Evolutionary conservation across 2,888 invertebrate genomes (phyloP).

Genomic region (Gymnosoma rotundatum): DNA sequence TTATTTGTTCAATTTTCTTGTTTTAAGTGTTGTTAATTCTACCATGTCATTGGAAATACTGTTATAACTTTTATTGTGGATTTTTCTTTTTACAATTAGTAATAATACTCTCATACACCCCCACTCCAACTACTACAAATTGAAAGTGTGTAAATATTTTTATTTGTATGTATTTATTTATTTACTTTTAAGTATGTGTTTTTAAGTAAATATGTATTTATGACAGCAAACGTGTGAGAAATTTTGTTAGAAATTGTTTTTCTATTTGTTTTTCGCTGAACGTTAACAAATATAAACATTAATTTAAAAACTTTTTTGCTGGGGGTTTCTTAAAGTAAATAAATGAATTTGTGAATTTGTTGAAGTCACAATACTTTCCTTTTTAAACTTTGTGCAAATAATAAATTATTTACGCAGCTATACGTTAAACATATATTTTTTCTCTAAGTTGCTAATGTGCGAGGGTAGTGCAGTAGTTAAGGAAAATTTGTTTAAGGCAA

Average conservation of each 20-base stretch:
- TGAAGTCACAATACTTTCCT: neutral
- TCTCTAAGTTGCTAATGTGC: neutral
- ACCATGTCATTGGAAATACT: slow-evolving; percentile 54
- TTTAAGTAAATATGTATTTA: neutral
- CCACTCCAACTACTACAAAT: neutral
- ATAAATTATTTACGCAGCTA: neutral
- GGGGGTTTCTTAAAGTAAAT: slow-evolving; percentile 12
- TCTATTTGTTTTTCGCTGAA: slow-evolving; percentile 2
- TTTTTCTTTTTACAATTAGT: slow-evolving; percentile 36
- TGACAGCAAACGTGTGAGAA: neutral
- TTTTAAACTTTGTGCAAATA: neutral
- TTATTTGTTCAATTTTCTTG: slow-evolving; percentile 33
- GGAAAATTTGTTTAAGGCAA: too few species aligned
- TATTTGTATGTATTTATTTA: neutral
- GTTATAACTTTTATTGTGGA: slow-evolving; percentile 51
- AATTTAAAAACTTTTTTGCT: slow-evolving; percentile 8
- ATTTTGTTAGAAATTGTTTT: slow-evolving; percentile 10
- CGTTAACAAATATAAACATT: slow-evolving; percentile 13
- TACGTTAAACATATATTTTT: neutral
- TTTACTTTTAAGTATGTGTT: neutral
- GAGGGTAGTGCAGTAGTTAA: too few species aligned
- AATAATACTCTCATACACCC: slow-evolving; percentile 8
- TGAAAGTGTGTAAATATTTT: neutral
- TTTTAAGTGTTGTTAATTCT: slow-evolving; percentile 56
- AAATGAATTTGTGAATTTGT: slow-evolving; percentile 2